These are phyloP conservation scores for Ceyx cyanopectus DNA, from an alignment of 2,113 vertebrate species.

Conservation along the genomic window DNA sequence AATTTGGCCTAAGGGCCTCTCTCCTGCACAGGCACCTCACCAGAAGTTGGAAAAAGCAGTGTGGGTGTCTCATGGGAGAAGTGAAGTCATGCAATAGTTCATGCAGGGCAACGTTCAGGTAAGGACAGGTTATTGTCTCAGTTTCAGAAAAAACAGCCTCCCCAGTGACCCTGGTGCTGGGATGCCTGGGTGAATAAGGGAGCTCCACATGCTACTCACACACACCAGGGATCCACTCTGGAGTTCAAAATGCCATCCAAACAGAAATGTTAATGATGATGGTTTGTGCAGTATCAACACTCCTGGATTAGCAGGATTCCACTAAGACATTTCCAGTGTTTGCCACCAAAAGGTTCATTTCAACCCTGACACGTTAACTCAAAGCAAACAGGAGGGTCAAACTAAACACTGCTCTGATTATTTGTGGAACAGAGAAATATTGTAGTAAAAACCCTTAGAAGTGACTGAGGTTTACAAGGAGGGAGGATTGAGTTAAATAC, in stretches of 20 bases:
- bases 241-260: constrained; percentile 72
- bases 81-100: constrained; percentile 73
- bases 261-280: constrained; percentile 71
- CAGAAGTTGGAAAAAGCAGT: constrained; percentile 64
- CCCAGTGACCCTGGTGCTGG: neutral
- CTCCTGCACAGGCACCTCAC: neutral
- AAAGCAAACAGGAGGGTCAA: neutral
- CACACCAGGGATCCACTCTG: constrained; percentile 84
- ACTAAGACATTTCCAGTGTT: neutral
- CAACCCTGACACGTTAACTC: neutral
- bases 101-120: constrained; percentile 41
- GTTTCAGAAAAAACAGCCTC: neutral
- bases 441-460: neutral
- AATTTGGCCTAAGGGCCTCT: neutral
- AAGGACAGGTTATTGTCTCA: neutral
- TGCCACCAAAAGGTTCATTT: neutral
- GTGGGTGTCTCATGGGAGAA: neutral
- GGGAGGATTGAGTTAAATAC: neutral
- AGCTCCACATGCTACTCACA: constrained; percentile 84
- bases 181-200: constrained; percentile 1
- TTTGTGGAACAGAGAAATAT: neutral
- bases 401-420: neutral
- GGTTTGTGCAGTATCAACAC: neutral
- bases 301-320: neutral
- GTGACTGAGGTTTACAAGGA: neutral